Base-by-base conservation (phyloP, 2,797 vertebrate genomes). In the Cryptoprocta ferox region DNA sequence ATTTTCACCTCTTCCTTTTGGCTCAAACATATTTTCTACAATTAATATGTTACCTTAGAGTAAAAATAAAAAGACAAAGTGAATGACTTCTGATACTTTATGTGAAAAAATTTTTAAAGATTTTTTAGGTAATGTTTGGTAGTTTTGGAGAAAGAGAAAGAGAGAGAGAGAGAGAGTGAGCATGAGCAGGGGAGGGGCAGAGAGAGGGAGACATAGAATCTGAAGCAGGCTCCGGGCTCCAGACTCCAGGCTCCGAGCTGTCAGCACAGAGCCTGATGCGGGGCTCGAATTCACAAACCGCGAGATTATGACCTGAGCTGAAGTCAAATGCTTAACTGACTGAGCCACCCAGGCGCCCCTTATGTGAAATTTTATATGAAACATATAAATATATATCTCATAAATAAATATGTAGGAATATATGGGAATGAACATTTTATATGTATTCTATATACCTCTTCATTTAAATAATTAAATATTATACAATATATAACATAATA, bases 361-460 rank as follows among this genome's bases (percentile, higher is more conserved):
- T 59, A 82, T 65, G 5, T 96, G 32, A 80, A 90, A 80, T 68
- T 88, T 88, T 81, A 76, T 45, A 45, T 87, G 53, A 97, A 95
- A 84, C 85, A 86, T 35, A 59, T 8, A 71, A 85, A 61, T 70
- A 79, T 45, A 30, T 83, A 78, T 66, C 78, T 94, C 48, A 89
- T 32, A 88, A 26, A 32, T 50, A 81, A 85, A 48, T 45, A 80
- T 82, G 53, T 50, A 50, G 39, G 75, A 66, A 65, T 83, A 50
- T 48, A 30, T 18, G 63, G 30, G 21, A 78, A 39, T 42, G 28
- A 83, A 71, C 61, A 30, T 50, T 89, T 89, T 37, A 53, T 48
- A 66, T 26, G 21, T 71, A 68, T 81, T 75, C 45, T 86, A 32
- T 85, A 48, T 66, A 28, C 18, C 18, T 85, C 48, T 84, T 89